Base-by-base conservation (phyloP, 2,888 invertebrate genomes). In the Iphiclides podalirius region DNA sequence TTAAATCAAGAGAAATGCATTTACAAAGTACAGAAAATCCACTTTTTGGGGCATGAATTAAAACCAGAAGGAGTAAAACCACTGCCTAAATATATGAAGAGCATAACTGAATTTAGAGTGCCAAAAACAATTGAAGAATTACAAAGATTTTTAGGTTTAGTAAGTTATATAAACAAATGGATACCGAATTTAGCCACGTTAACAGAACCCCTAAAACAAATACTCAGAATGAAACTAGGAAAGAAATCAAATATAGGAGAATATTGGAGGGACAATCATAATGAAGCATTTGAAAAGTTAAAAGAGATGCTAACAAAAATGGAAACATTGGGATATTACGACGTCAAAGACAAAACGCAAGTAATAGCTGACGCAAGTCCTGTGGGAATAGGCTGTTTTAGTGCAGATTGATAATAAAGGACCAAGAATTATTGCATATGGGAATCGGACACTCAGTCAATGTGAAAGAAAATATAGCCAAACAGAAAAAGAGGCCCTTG, bases 111-210 rank as follows among this genome's bases (percentile, higher is more conserved):
- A 16, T 63, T 63, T 40, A 31, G 60, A 35, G 17, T 15, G 1
- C 64, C 63, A 0, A 47, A 4, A 8, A 56, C 49, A 0, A 46
- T 63, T 3, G 59, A 47, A 9, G 66, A 66, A 39, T 1, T 66
- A 0, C 63, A 63, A 46, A 69, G 67, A 17, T 66, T 67, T 43
- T 16, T 66, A 1, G 66, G 65, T 0, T 16, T 67, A 0, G 46
- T 64, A 1, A 67, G 64, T 38, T 67, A 44, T 41, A 38, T 60
- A 0, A 35, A 34, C 0, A 62, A 61, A 42, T 61, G 64, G 61
- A 55, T 64, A n/a, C 61, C 60, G 0, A 48, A 64, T 42, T 9
- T 59, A 4, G 51, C 61, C 0, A 62, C 61, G 0, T 4, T 26
- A 0, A 60, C 59, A 12, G 64, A 63, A 38, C 63, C 63, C 2